These are phyloP conservation scores for Gopherus flavomarginatus DNA, from an alignment of 2,113 vertebrate genomes.

Conservation along the genomic window DNA sequence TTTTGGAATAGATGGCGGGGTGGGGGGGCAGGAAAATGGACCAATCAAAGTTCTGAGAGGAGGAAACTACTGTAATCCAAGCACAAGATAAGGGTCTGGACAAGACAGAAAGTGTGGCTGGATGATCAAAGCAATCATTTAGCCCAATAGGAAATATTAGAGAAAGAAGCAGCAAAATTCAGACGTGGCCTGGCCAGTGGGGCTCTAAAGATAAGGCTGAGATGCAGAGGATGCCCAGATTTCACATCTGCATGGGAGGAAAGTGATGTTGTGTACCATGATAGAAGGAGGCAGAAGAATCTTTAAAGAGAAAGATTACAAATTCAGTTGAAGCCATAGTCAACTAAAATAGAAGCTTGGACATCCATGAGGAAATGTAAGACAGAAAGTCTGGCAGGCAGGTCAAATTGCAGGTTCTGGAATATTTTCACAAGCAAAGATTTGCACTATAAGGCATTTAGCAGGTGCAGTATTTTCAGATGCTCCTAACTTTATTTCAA, in stretches of 20 bases:
- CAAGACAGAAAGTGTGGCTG: neutral
- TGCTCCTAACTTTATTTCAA: neutral
- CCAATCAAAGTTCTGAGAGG: neutral
- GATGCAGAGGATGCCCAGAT: neutral
- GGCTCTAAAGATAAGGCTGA: neutral
- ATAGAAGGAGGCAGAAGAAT: neutral
- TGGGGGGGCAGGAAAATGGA: neutral
- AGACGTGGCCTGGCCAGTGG: neutral
- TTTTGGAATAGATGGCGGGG: neutral
- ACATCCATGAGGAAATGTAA: neutral
- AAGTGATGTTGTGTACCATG: neutral
- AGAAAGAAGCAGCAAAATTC: neutral
- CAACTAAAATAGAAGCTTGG: neutral
- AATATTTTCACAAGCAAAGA: neutral
- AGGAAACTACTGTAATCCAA: neutral
- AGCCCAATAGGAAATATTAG: neutral
- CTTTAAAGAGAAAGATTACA: neutral
- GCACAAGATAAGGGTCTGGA: neutral
- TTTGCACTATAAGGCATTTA: neutral
- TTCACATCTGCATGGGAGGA: neutral
- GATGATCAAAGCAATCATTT: too few relatives aligned
- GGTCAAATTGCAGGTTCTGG: neutral
- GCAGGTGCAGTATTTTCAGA: neutral
- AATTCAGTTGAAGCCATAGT: neutral
- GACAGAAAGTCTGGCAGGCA: neutral